phyloP scores from a whole-genome alignment of 2,113 vertebrate genomes.

The Mastomys natalensis region DNA sequence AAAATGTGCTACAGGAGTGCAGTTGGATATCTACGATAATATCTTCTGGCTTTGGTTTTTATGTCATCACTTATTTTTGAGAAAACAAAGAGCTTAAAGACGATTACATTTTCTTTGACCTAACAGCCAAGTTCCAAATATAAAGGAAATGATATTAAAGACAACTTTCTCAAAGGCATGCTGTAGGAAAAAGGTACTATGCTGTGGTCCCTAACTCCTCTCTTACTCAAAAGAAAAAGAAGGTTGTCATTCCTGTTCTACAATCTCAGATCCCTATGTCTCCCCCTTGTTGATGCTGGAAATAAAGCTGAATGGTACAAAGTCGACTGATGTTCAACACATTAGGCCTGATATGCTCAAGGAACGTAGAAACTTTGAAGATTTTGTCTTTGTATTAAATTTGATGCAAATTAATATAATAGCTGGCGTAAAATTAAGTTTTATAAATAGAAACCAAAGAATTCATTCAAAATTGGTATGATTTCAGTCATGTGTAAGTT shows the following conservation, averaged over 20 bases:
- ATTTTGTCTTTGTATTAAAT: conserved; percentile 35
- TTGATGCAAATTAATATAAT: neutral
- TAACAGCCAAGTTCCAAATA: neutral
- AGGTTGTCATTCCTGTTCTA: neutral
- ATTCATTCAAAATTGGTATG: conserved; percentile 34
- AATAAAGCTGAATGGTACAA: neutral
- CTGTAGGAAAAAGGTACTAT: neutral
- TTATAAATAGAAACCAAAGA: neutral
- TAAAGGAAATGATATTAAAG: neutral
- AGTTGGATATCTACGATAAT: neutral
- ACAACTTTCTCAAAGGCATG: neutral
- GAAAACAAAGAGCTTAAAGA: conserved; percentile 27
- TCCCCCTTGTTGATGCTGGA: neutral
- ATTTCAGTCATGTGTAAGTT: conserved; percentile 2
- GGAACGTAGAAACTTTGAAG: neutral
- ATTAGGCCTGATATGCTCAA: neutral
- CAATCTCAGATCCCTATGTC: neutral
- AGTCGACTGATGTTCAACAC: neutral
- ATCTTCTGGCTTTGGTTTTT: conserved; percentile 38
- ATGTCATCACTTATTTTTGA: neutral
- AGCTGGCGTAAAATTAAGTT: conserved; percentile 18
- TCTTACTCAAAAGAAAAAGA: neutral
- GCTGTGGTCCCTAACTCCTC: neutral
- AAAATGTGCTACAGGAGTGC: neutral
- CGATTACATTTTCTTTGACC: conserved; percentile 36